Evolutionary conservation across 2,113 vertebrate species (phyloP), one percentile per base, ranked within the genome.

Genomic region (Apodemus sylvaticus): DNA sequence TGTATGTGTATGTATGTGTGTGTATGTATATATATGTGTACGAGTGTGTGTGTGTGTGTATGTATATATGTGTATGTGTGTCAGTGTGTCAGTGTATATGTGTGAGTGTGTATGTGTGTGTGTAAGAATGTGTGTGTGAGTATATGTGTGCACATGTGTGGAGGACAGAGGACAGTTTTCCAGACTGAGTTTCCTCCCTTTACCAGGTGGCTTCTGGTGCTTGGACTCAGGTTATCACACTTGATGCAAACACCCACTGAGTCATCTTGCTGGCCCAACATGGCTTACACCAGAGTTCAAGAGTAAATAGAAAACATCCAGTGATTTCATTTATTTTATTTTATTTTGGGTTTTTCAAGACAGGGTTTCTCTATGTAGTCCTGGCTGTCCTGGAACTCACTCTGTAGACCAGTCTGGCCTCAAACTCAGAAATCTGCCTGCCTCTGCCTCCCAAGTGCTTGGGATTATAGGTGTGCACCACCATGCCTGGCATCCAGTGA

Each of bases 281-380:
- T 5, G 4, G 24, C n/a, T 83, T 62, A 45, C 34, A 34, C 71
- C 7, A 26, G 7, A 26, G 39, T 81, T 85, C 31, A 48, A 1
- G 39, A 68, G 51, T 78, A 92, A n/a, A 48, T 36, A 58, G 53
- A 91, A 93, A 96, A 95, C 66, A 48, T 45, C 86, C 58, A 66
- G 22, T 31, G 70, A 95, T 86, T 90, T 73, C 24, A 97, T 71
- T 31, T 64, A 95, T 86, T 90, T 73, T 31, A 97, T 71, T n/a
- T n/a, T n/a, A n/a, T n/a, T n/a, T n/a, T n/a, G n/a, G n/a, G n/a
- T n/a, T n/a, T n/a, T n/a, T n/a, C n/a, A n/a, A n/a, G n/a, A n/a
- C n/a, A n/a, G n/a, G n/a, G n/a, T n/a, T n/a, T n/a, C n/a, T n/a
- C n/a, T n/a, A n/a, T n/a, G n/a, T n/a, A n/a, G n/a, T n/a, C n/a